Base-by-base conservation (phyloP, 1,140 invertebrate genomes). In the Neelides sp. region DNA sequence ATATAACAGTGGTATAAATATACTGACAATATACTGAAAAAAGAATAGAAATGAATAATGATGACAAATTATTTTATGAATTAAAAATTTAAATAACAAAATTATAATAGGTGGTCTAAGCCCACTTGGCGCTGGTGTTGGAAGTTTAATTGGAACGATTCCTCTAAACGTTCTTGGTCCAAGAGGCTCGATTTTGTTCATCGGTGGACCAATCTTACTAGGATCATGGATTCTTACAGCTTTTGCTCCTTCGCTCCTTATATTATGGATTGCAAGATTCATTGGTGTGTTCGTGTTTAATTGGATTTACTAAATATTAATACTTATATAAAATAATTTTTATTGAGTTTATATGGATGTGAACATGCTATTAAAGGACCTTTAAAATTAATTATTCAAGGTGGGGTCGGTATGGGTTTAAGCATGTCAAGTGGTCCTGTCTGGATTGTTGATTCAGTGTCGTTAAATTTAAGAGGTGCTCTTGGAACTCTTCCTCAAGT, bases 401-500 rank as follows among this genome's bases (percentile, higher is more conserved):
- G 53, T 26, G 57, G 57, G 4, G 4, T 55, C 2, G 57, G 48
- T 1, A 49, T 52, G 13, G 57, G 57, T 3, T 22, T 55, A 4
- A 43, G 46, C 7, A 40, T 48, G n/a, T 41, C 53, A 0, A 23
- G n/a, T 0, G 19, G 47, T 12, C 57, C 57, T 2, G 41, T 55
- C 2, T 55, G 55, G 15, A 49, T 59, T 13, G 36, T 59, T 1
- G 53, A 53, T 4, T 50, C 50, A 15, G 50, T 51, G 0, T 35
- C 44, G 1, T n/a, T 59, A 5, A 7, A 37, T 1, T 19, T 54
- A 2, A 19, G 53, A 28, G 52, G 57, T n/a, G 45, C 48, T 10
- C 40, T 59, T 4, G 57, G 57, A 45, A 52, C 52, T 4, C 19
- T 55, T 10, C 35, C 53, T 10, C 57, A 58, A 42, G 57, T 59